Evolutionary conservation across 1,140 invertebrate genomes (phyloP), one percentile per base, ranked within the genome.

Genomic region (Pseudomyrmex pallidus): DNA sequence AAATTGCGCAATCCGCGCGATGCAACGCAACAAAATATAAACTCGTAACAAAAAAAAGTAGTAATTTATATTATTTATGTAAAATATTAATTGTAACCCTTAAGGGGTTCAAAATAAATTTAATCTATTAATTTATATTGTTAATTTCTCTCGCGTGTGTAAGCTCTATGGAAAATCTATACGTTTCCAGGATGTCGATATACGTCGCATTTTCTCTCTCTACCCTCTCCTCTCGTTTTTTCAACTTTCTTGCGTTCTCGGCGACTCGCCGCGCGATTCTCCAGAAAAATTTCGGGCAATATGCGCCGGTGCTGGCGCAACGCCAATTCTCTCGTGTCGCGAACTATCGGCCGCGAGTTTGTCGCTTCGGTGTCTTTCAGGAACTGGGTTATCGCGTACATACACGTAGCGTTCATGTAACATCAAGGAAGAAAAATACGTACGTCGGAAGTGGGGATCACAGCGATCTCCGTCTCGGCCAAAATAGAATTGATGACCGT

Each of bases 271-370:
- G 54, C 20, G 35, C 56, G 35, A 74, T 22, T 50, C 56, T 83
- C 48, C 68, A 20, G 52, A 73, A 52, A 68, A 78, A 83, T 85
- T 85, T 73, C 46, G 35, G 52, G 67, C 74, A 68, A 77, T 63
- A 85, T 72, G 56, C 82, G 59, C 25, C 25, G 48, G 57, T 85
- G 83, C 64, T 85, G 83, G 82, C 63, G 35, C 68, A 35, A 1
- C 20, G 83, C 84, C 85, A 87, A 67, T 56, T 15, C 9, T 22
- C 72, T 74, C 72, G n/a, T 62, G 61, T 46, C 70, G 13, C 50
- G 56, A 68, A 13, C 52, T 46, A 20, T 17, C 50, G n/a, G 35
- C 25, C 63, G 84, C 50, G 82, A 73, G 56, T 83, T 64, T 44
- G 85, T 84, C 85, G 48, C 67, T 56, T 46, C 46, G 52, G 2